Conservation (phyloP, 2,888 invertebrate species). For the Diarsia rubi region DNA sequence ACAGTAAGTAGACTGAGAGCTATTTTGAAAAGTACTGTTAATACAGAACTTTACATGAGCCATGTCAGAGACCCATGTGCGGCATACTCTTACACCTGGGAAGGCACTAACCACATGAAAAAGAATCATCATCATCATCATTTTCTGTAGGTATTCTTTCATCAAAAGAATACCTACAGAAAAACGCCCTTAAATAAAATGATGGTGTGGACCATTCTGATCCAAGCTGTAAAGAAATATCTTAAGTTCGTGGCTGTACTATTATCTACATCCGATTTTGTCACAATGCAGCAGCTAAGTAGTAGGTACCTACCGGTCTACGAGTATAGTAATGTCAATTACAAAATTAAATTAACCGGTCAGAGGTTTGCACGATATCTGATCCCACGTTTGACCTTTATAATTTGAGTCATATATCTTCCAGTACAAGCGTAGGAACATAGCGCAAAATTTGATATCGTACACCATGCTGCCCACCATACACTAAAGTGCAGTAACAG, state of each 20-base stretch:
- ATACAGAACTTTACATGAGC: too few relatives aligned
- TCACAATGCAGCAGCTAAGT: neutral
- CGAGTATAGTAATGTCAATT: slow-evolving; percentile 10
- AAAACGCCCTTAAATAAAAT: neutral
- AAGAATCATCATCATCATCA: too few relatives aligned
- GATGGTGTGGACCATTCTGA: neutral
- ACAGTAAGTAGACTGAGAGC: too few relatives aligned
- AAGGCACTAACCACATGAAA: too few relatives aligned
- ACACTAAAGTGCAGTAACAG: too few relatives aligned
- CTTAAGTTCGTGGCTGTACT: neutral
- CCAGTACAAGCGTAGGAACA: neutral
- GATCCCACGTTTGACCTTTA: slow-evolving; percentile 2
- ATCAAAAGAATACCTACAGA: too few relatives aligned
- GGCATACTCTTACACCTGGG: too few relatives aligned
- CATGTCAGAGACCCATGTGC: too few relatives aligned
- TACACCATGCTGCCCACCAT: too few relatives aligned
- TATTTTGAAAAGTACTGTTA: too few relatives aligned
- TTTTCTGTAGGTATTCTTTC: too few relatives aligned
- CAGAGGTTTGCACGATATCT: neutral
- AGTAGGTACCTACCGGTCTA: neutral
- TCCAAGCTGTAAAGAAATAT: neutral
- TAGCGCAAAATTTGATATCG: neutral
- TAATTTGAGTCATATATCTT: slow-evolving; percentile 12
- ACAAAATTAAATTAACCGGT: slow-evolving; percentile 4
- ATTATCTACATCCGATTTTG: neutral